Conservation (phyloP, 2,888 invertebrate genomes). For the Torymus aiolomorphi region DNA sequence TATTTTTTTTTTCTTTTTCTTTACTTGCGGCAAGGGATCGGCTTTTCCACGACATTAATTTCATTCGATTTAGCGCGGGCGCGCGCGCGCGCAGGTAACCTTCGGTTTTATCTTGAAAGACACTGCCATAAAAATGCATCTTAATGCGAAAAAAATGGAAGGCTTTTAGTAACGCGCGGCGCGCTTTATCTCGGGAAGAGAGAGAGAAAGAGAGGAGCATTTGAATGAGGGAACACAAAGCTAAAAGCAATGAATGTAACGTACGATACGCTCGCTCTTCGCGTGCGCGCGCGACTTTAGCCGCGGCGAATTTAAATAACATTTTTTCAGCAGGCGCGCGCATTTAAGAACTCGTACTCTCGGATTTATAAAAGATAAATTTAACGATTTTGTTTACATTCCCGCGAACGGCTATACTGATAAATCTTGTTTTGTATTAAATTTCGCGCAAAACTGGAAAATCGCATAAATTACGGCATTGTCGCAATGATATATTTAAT, state of each 20-base stretch:
- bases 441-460: no score
- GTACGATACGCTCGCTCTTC: no score
- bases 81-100: neutral
- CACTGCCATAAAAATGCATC: conserved; percentile 32
- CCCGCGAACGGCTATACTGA: no score
- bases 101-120: conserved; percentile 21
- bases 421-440: no score
- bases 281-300: conserved; percentile 6
- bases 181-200: conserved; percentile 17
- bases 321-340: neutral
- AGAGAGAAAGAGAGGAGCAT: conserved; percentile 3
- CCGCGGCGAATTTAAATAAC: conserved; percentile 1
- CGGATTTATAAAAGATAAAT: neutral
- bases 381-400: no score
- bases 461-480: no score
- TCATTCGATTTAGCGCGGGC: neutral
- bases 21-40: neutral
- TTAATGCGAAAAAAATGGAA: conserved; percentile 28
- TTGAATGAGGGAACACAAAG: conserved; percentile 34
- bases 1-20: neutral
- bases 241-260: conserved; percentile 27
- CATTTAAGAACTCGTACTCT: no score
- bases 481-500: no score
- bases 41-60: conserved; percentile 37
- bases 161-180: conserved; percentile 42